Percentiles rank a stretch among this genome's conserved stretches.
phyloP scores from a whole-genome alignment of 2,888 invertebrate species.

The Idaea dimidiata region DNA sequence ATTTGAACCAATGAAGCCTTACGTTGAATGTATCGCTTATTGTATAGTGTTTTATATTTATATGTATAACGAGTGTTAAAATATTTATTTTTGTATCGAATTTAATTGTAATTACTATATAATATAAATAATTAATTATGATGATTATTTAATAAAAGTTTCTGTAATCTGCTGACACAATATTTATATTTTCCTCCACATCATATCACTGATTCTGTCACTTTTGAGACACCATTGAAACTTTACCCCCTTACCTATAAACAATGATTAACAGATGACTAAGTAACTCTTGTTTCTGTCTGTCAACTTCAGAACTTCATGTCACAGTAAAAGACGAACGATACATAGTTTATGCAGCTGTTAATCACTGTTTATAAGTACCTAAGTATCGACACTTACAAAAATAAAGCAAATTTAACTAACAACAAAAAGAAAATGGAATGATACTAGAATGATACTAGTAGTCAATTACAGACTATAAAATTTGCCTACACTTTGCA shows the following conservation, averaged over 20 bases:
- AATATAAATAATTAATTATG: slow-evolving; percentile 28
- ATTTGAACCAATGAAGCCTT: background rate
- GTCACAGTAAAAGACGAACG: no score
- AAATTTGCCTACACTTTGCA: background rate
- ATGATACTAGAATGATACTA: no score
- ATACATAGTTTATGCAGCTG: no score
- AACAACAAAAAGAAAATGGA: background rate
- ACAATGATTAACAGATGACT: no score
- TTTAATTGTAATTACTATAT: slow-evolving; percentile 50
- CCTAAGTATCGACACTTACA: background rate
- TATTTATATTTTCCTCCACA: slow-evolving; percentile 24
- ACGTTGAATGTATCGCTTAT: slow-evolving; percentile 11
- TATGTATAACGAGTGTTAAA: slow-evolving; percentile 46
- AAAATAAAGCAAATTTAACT: background rate
- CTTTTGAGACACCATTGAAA: background rate
- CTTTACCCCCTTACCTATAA: no score
- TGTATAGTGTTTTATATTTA: slow-evolving; percentile 31
- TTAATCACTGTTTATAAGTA: no score
- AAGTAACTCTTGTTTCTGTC: no score
- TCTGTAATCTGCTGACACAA: slow-evolving; percentile 29
- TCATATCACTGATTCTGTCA: slow-evolving; percentile 14
- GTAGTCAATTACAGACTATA: background rate
- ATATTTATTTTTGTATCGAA: slow-evolving; percentile 69
- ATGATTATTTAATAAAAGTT: slow-evolving; percentile 53
- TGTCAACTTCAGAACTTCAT: no score